Evolutionary conservation across 2,888 invertebrate genomes (phyloP).

Genomic region (Campoplex nolae): DNA sequence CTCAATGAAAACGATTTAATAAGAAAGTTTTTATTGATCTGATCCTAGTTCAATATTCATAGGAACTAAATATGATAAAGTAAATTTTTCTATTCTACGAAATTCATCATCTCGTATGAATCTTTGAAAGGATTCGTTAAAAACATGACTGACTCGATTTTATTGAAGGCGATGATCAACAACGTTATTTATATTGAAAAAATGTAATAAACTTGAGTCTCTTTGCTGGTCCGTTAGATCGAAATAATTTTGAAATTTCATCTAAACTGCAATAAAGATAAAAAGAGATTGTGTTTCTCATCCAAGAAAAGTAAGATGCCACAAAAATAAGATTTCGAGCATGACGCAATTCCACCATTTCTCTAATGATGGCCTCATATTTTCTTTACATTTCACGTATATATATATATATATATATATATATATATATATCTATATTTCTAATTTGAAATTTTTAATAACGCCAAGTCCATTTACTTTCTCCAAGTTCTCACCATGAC

Average conservation of each 20-base stretch:
- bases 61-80: background rate
- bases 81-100: background rate
- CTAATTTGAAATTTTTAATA: constrained; percentile 68
- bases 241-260: background rate
- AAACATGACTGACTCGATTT: background rate
- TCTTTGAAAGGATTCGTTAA: background rate
- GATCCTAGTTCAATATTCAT: background rate
- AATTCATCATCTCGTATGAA: background rate
- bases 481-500: constrained; percentile 8
- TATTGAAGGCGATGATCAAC: background rate
- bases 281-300: background rate
- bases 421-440: constrained; percentile 22
- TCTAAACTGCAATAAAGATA: constrained; percentile 5
- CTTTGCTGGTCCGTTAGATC: background rate
- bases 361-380: constrained; percentile 46
- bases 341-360: constrained; percentile 34
- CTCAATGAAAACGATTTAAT: background rate
- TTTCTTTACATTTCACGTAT: background rate
- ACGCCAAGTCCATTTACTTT: constrained; percentile 64
- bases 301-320: constrained; percentile 4
- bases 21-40: background rate
- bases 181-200: background rate
- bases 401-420: too few relatives aligned
- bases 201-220: background rate
- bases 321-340: constrained; percentile 15